Percentiles rank a stretch among this genome's conserved stretches.
These are phyloP conservation scores for Lycodopsis pacificus DNA, from an alignment of 2,797 vertebrate genomes.

Conservation along the genomic window DNA sequence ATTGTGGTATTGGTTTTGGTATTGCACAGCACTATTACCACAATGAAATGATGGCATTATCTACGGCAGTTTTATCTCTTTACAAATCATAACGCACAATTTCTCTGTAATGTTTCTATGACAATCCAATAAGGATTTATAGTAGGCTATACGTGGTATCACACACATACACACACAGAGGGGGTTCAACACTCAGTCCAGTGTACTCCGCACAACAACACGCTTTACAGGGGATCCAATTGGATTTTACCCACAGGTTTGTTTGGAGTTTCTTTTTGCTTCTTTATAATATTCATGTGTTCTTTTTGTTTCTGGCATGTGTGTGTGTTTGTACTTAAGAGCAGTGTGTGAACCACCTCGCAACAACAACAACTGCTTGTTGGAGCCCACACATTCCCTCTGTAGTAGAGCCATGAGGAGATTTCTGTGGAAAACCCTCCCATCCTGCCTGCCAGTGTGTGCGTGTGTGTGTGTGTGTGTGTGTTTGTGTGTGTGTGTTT, in stretches of 20 bases:
- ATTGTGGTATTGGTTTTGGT: not conserved
- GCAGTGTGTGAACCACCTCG: slow-evolving; percentile 52
- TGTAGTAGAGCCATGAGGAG: slow-evolving; percentile 69
- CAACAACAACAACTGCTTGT: slow-evolving; percentile 65
- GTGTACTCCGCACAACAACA: slow-evolving; percentile 3
- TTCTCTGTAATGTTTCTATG: not conserved
- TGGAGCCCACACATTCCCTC: slow-evolving; percentile 72
- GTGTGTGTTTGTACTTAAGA: not conserved
- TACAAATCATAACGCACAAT: not conserved
- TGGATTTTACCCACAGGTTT: slow-evolving; percentile 55
- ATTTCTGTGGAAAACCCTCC: slow-evolving; percentile 71
- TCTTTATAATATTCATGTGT: slow-evolving; percentile 16
- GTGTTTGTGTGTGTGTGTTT: slow-evolving; percentile 27
- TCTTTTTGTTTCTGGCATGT: not conserved
- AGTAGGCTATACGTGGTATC: not conserved
- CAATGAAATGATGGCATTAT: not conserved
- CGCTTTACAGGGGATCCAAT: slow-evolving; percentile 41
- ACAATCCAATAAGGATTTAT: not conserved
- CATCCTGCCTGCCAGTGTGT: slow-evolving; percentile 43
- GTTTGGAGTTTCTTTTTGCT: slow-evolving; percentile 36
- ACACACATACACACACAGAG: not conserved
- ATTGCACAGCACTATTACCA: not conserved
- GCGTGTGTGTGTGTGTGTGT: slow-evolving; percentile 16
- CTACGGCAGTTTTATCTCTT: not conserved
- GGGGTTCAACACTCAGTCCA: slow-evolving; percentile 12